These are phyloP conservation scores for zebrafish (Danio rerio) DNA, from an alignment of 2,113 vertebrate genomes.

Conservation along the genomic window GRCz12tu NC_133189.1:6162501-6163000, in stretches of 20 bases:
- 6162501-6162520: conserved; percentile 78
- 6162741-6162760: no score
- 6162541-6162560: conserved; percentile 62
- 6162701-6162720: conserved; percentile 24
- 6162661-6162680: conserved; percentile 36
- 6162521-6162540: conserved; percentile 76
- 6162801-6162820: neutral
- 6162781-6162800: conserved; percentile 1
- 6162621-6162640: neutral
- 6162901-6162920: neutral
- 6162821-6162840: conserved; percentile 21
- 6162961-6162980: conserved; percentile 79
- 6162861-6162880: neutral
- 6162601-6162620: conserved; percentile 7
- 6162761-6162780: conserved; percentile 6
- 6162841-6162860: conserved; percentile 8
- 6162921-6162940: conserved; percentile 76
- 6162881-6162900: neutral
- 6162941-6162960: conserved; percentile 82
- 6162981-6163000: conserved; percentile 79
- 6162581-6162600: neutral
- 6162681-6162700: neutral
- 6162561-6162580: neutral
- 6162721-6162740: neutral
- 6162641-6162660: conserved; percentile 20